phyloP scores from a whole-genome alignment of 1,140 invertebrate species.

The Calosoma granatense region DNA sequence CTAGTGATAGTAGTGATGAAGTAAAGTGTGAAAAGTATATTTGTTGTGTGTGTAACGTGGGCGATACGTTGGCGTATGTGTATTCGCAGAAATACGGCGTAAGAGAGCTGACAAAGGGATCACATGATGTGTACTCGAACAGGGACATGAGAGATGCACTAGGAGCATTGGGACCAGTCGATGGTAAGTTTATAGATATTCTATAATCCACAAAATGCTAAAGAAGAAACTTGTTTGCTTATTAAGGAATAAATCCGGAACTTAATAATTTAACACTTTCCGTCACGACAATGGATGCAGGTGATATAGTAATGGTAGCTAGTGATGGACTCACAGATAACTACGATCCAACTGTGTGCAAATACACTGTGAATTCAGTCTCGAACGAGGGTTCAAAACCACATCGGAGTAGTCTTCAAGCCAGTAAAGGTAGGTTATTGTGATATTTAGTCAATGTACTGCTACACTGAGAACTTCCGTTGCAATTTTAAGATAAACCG shows the following conservation, averaged over 20 bases:
- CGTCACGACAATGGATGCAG: conserved; percentile 71
- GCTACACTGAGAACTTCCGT: background rate
- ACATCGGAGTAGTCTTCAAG: conserved; percentile 26
- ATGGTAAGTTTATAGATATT: conserved; percentile 44
- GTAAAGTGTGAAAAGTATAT: conserved; percentile 47
- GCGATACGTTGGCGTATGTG: conserved; percentile 81
- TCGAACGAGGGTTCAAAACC: conserved; percentile 24
- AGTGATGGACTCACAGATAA: conserved; percentile 91
- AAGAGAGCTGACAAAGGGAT: conserved; percentile 64
- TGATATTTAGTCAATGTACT: background rate
- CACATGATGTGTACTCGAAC: conserved; percentile 82
- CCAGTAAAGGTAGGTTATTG: background rate
- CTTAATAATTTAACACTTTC: conserved; percentile 84
- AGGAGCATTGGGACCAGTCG: conserved; percentile 81
- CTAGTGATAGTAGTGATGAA: conserved; percentile 4
- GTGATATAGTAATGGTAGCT: conserved; percentile 82
- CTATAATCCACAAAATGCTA: conserved; percentile 39
- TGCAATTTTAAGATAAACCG: background rate
- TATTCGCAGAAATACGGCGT: conserved; percentile 69
- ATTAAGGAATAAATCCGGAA: conserved; percentile 50
- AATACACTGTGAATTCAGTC: conserved; percentile 62
- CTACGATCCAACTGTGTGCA: conserved; percentile 89
- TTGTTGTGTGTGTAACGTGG: conserved; percentile 85
- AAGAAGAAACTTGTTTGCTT: background rate
- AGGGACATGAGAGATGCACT: conserved; percentile 86